phyloP scores from a whole-genome alignment of 1,140 invertebrate genomes.

The Pseudobourletiella spinata region DNA sequence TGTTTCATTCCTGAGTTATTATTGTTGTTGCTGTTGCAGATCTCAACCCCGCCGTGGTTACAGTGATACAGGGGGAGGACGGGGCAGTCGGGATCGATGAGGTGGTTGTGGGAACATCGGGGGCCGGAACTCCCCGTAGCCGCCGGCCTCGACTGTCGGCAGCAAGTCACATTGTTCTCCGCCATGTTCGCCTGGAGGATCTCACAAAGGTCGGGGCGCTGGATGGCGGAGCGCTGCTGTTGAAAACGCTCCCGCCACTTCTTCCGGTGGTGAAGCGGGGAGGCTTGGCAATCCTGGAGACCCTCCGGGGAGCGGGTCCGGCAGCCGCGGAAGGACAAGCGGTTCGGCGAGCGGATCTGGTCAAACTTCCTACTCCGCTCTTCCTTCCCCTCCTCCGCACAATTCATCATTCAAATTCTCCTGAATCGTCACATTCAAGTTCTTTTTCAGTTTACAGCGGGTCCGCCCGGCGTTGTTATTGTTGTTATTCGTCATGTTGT shows the following conservation, averaged over 20 bases:
- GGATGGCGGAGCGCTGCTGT: slow-evolving; percentile 56
- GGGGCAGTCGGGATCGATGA: slow-evolving; percentile 11
- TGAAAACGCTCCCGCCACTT: slow-evolving; percentile 35
- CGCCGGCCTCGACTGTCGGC: too few relatives aligned
- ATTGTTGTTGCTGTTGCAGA: not conserved
- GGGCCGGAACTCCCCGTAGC: slow-evolving; percentile 9
- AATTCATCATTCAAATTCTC: slow-evolving; percentile 34
- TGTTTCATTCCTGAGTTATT: not conserved
- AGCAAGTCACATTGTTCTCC: slow-evolving; percentile 57
- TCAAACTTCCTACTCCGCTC: slow-evolving; percentile 28
- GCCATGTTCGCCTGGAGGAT: slow-evolving; percentile 85
- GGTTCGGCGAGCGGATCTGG: slow-evolving; percentile 28
- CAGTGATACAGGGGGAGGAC: slow-evolving; percentile 9
- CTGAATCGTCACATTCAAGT: slow-evolving; percentile 40
- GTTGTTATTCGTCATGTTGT: slow-evolving; percentile 36
- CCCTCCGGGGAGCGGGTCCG: slow-evolving; percentile 29
- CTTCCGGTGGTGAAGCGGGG: slow-evolving; percentile 28
- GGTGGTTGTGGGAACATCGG: slow-evolving; percentile 23
- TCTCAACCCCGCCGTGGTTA: too few relatives aligned
- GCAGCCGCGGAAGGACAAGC: slow-evolving; percentile 22
- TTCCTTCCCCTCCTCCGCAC: slow-evolving; percentile 42
- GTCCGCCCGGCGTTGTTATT: slow-evolving; percentile 27
- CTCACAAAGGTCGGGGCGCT: slow-evolving; percentile 70
- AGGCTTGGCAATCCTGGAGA: slow-evolving; percentile 26
- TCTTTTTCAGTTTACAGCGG: slow-evolving; percentile 18